Evolutionary conservation across 2,888 invertebrate genomes (phyloP), one percentile per base, ranked within the genome.

Genomic region (Apocheima hispidaria): DNA sequence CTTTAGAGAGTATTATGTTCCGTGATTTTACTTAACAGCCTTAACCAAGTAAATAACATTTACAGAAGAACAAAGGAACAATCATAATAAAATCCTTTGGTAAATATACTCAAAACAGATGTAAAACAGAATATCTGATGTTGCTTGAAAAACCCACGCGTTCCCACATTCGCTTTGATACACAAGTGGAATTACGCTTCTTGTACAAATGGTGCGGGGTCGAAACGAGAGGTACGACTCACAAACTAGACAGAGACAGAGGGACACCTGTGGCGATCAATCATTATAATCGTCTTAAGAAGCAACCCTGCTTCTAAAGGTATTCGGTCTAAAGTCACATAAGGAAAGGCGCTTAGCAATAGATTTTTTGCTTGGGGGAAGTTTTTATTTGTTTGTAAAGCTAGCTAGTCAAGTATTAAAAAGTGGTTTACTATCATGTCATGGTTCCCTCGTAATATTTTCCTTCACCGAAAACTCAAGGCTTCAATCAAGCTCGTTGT

Each of bases 191-290:
- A 83, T 82, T 78, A 79, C 74, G 77, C 71, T 72, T 80, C 83
- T 86, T 87, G 81, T 85, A 88, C 87, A 85, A 86, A 88, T 86
- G 83, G 84, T 81, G 83, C 75, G 84, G 82, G 79, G 75, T 57
- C 77, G 81, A 79, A 84, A 85, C 83, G 86, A 83, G 84, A 85
- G 84, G 85, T 84, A 51, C 40, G 12, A 40, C 18, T 28, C 18
- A 7, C 28, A 38, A 23, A 51, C 10, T 40, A 51, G n/a, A 20
- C 12, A 18, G 4, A 2, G n/a, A n/a, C 38, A 51, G 51, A 51
- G 7, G 18, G 18, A 9, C 0, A 51, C 1, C 38, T 40, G 4
- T 10, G 28, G 4, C 6, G 0, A 28, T 16, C 21, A 9, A 33
- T 4, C 1, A 26, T 26, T 23, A 5, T 23, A 5, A 23, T 23